Evolutionary conservation across 1,140 invertebrate species (phyloP).

Genomic region (Aricia agestis): DNA sequence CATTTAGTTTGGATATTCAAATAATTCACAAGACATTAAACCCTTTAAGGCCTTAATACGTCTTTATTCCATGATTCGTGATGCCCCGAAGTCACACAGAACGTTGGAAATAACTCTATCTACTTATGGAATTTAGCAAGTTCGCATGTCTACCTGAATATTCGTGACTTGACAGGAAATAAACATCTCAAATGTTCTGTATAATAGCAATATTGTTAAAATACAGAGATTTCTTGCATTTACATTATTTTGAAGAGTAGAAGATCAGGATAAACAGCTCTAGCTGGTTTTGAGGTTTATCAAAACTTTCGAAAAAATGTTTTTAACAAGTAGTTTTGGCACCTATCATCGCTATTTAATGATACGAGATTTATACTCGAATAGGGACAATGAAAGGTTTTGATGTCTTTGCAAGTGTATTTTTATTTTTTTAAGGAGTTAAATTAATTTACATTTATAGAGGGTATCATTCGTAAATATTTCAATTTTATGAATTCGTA

Average conservation of each 20-base stretch:
- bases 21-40: background rate
- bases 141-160: background rate
- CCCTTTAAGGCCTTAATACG: background rate
- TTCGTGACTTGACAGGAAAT: background rate
- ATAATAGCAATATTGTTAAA: too few relatives aligned
- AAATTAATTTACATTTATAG: background rate
- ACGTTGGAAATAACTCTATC: background rate
- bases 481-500: background rate
- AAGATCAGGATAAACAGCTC: background rate
- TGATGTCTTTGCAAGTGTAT: background rate
- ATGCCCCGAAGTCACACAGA: background rate
- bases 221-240: background rate
- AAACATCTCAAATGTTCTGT: background rate
- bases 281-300: background rate
- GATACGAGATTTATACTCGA: too few relatives aligned
- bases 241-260: background rate
- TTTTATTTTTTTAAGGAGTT: background rate
- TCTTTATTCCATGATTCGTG: background rate
- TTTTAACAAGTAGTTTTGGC: background rate
- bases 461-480: background rate
- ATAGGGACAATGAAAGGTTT: background rate
- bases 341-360: background rate
- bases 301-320: background rate
- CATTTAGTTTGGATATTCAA: background rate
- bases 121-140: background rate